Percentiles rank a stretch among this genome's conserved stretches.
Evolutionary conservation across 2,113 vertebrate species (phyloP).

Genomic region (Melanerpes aurifrons): DNA sequence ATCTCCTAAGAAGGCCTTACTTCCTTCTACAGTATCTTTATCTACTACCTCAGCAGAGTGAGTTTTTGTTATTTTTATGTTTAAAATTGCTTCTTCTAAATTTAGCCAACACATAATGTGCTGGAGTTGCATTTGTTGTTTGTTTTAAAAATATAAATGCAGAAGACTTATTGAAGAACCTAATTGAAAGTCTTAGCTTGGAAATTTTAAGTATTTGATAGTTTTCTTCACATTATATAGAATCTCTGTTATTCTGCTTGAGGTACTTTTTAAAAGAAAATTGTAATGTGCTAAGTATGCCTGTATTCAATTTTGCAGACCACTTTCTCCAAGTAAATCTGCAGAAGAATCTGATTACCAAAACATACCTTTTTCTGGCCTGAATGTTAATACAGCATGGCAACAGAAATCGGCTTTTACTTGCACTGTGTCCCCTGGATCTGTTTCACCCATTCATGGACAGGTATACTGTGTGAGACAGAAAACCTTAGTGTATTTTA

Average conservation of each 20-base stretch:
- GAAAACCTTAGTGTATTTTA: not conserved
- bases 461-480: conserved; percentile 78
- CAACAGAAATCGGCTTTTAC: conserved; percentile 93
- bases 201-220: not conserved
- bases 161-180: not conserved
- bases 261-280: not conserved
- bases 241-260: not conserved
- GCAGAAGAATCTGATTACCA: conserved; percentile 80
- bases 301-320: conserved; percentile 73
- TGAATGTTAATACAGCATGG: conserved; percentile 79
- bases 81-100: not conserved
- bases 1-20: conserved; percentile 83
- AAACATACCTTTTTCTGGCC: conserved; percentile 77
- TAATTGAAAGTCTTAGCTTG: not conserved
- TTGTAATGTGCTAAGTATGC: not conserved
- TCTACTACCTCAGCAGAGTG: conserved; percentile 79
- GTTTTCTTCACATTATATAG: not conserved
- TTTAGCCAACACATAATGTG: not conserved
- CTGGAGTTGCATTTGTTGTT: not conserved
- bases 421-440: conserved; percentile 88
- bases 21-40: conserved; percentile 83
- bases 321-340: conserved; percentile 76
- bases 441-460: conserved; percentile 83
- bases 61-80: conserved; percentile 39
- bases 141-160: not conserved